Evolutionary conservation across 2,888 invertebrate species (phyloP).

Genomic region (Lapara coniferarum): DNA sequence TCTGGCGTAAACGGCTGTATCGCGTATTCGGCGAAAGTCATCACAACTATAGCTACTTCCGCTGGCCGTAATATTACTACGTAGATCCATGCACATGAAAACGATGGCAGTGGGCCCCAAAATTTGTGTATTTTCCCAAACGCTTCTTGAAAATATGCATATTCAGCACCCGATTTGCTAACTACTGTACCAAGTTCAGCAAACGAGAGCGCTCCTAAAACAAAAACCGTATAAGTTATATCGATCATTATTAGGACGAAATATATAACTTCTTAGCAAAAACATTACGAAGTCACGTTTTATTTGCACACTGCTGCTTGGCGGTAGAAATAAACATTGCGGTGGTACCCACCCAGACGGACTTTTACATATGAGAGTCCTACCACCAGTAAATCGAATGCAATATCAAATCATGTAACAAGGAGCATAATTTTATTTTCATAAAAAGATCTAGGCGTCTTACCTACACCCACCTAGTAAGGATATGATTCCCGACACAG

Average conservation of each 20-base stretch:
- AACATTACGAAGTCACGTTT: not conserved
- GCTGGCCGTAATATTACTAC: slow-evolving; percentile 89
- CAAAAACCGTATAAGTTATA: not conserved
- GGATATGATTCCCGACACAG: slow-evolving; percentile 89
- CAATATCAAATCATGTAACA: not conserved
- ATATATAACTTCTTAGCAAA: not conserved
- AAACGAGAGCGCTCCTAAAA: slow-evolving; percentile 89
- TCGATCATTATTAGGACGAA: too few species aligned
- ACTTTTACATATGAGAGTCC: too few species aligned
- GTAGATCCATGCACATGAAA: slow-evolving; percentile 90
- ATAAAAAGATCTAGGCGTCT: slow-evolving; percentile 49
- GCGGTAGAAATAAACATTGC: too few species aligned
- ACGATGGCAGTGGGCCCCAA: slow-evolving; percentile 89
- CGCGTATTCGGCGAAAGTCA: slow-evolving; percentile 90
- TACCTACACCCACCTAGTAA: slow-evolving; percentile 87
- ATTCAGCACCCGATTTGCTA: slow-evolving; percentile 91
- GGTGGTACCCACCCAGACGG: too few species aligned
- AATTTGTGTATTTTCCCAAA: slow-evolving; percentile 86
- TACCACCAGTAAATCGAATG: too few species aligned
- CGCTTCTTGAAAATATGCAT: slow-evolving; percentile 90
- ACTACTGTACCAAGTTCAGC: slow-evolving; percentile 92
- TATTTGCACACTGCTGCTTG: too few species aligned
- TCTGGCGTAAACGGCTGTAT: slow-evolving; percentile 85
- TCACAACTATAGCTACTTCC: slow-evolving; percentile 89
- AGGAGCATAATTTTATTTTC: not conserved